phyloP scores from a whole-genome alignment of 2,113 vertebrate species.

The Esox niger region DNA sequence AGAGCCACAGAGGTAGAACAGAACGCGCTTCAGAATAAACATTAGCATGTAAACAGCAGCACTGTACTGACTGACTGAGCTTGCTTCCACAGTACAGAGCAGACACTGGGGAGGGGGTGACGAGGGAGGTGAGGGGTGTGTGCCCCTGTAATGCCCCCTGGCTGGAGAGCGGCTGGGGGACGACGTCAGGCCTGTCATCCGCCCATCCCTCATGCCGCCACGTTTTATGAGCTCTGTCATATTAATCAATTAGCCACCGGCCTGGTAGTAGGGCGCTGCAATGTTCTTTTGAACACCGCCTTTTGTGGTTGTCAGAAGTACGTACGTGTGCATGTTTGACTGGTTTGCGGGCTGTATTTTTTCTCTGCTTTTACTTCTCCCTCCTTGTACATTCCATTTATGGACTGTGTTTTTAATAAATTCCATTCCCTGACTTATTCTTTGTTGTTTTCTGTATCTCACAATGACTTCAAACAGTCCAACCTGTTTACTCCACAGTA shows the following conservation, averaged over 20 bases:
- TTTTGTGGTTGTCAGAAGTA: slow-evolving; percentile 55
- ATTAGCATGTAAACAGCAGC: slow-evolving; percentile 65
- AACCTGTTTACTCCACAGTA: slow-evolving; percentile 50
- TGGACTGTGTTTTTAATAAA: slow-evolving; percentile 2
- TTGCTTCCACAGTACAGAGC: not conserved
- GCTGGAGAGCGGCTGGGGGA: slow-evolving; percentile 37
- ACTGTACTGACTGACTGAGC: slow-evolving; percentile 22
- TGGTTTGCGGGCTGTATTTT: slow-evolving; percentile 45
- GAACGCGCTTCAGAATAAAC: slow-evolving; percentile 66
- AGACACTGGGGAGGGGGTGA: not conserved
- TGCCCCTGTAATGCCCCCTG: slow-evolving; percentile 46
- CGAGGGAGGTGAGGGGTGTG: slow-evolving; percentile 39
- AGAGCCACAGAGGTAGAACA: slow-evolving; percentile 55
- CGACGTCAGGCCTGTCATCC: slow-evolving; percentile 48
- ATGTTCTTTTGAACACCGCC: slow-evolving; percentile 17
- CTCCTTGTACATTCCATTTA: slow-evolving; percentile 27
- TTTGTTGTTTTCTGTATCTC: slow-evolving; percentile 27
- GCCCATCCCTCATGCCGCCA: slow-evolving; percentile 49
- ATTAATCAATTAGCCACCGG: slow-evolving; percentile 56
- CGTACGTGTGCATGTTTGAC: slow-evolving; percentile 43
- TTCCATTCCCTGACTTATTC: slow-evolving; percentile 11
- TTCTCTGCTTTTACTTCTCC: not conserved
- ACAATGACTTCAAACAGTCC: slow-evolving; percentile 28
- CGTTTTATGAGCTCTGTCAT: slow-evolving; percentile 52
- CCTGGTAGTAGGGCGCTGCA: not conserved